Conservation (phyloP, 1,140 invertebrate species). For the Pogonomyrmex californicus region DNA sequence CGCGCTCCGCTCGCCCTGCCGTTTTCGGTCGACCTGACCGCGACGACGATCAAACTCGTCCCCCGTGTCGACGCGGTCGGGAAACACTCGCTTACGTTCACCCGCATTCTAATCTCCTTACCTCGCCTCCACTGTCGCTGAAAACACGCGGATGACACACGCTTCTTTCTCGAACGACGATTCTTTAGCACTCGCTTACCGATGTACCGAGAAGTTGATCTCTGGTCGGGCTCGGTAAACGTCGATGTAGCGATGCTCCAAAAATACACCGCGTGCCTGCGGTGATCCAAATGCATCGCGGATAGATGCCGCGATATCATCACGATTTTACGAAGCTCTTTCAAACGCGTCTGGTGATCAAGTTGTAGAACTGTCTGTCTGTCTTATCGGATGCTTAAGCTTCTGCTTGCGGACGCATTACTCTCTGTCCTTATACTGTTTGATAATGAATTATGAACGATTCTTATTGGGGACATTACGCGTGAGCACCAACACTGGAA, state of each 20-base stretch:
- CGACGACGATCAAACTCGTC: neutral
- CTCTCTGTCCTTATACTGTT: neutral
- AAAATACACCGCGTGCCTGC: conserved; percentile 73
- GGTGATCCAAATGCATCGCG: conserved; percentile 72
- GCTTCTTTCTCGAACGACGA: neutral
- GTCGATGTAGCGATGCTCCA: conserved; percentile 75
- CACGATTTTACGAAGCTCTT: conserved; percentile 41
- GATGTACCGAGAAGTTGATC: conserved; percentile 74
- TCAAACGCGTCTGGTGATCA: neutral
- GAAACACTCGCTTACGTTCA: conserved; percentile 23
- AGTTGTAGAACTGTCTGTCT: neutral
- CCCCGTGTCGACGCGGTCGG: neutral
- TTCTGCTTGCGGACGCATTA: neutral
- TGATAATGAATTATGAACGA: neutral
- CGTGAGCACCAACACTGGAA: neutral
- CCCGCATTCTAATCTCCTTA: conserved; percentile 27
- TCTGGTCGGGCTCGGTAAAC: conserved; percentile 76
- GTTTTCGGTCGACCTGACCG: conserved; percentile 4
- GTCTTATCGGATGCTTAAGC: conserved; percentile 19
- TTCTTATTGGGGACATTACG: too few relatives aligned
- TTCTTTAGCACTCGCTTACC: conserved; percentile 59
- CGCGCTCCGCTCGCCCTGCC: neutral
- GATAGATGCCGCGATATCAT: conserved; percentile 45
- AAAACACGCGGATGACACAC: conserved; percentile 16
- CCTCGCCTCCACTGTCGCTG: neutral